Evolutionary conservation across 1,140 invertebrate genomes (phyloP), one percentile per base, ranked within the genome.

Genomic region (Achatina immaculata): DNA sequence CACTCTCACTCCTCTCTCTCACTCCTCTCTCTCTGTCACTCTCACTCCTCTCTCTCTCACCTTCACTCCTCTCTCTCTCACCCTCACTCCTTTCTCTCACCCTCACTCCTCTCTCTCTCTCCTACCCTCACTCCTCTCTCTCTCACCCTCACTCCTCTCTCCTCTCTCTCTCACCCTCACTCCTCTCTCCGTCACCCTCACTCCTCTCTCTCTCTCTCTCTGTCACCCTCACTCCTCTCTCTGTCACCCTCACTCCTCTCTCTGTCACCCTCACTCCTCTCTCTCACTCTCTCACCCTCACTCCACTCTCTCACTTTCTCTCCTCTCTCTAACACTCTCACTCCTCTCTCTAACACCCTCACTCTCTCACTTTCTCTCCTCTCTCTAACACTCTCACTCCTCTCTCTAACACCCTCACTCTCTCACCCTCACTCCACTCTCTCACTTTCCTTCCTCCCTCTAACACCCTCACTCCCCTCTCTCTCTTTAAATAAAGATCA

Each of bases 91-190:
- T n/a, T n/a, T n/a, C n/a, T n/a, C n/a, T n/a, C n/a, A n/a, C n/a
- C n/a, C 7, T 11, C 45, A 7, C 45, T 48, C 45, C 45, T 48
- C 45, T 48, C 38, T 36, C 40, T 38, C 6, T 72, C 69, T 42
- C 69, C n/a, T n/a, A n/a, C n/a, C n/a, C n/a, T n/a, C n/a, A n/a
- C n/a, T n/a, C 11, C 38, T 36, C 36, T 9, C 38, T 72, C 69
- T 9, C 69, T 38, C 69, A 11, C 38, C 31, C 38, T 34, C 38
- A 7, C 38, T 34, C 38, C n/a, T n/a, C n/a, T n/a, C n/a, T n/a
- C n/a, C n/a, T n/a, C 69, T n/a, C 40, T 72, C 69, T 72, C 69
- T 34, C 19, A 31, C 69, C 36, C 36, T 72, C 69, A 19, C n/a
- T n/a, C n/a, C 40, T 72, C 69, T 38, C 69, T 34, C n/a, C n/a